Percentiles rank a stretch among this genome's conserved stretches.
These are phyloP conservation scores for Notolepis coatsorum DNA, from an alignment of 2,797 vertebrate genomes.

Conservation along the genomic window DNA sequence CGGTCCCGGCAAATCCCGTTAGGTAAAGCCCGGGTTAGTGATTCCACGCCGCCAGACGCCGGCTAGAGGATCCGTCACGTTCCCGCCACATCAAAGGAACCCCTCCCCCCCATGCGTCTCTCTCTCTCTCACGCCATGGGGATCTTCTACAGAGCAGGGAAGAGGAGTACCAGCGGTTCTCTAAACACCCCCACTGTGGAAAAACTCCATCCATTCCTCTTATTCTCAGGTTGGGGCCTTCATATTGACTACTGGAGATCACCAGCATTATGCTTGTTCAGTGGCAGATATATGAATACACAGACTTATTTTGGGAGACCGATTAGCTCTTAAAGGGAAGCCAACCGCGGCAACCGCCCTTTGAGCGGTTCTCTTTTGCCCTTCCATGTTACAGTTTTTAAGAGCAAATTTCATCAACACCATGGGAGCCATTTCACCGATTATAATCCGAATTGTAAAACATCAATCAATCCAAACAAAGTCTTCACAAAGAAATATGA, in stretches of 20 bases:
- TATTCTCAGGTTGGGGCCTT: no score
- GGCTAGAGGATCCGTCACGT: constrained; percentile 84
- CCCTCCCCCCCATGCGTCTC: constrained; percentile 31
- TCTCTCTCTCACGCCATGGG: constrained; percentile 50
- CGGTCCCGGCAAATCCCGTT: constrained; percentile 82
- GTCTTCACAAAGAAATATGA: neutral
- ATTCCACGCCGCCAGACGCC: constrained; percentile 83
- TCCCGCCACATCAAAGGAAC: constrained; percentile 82
- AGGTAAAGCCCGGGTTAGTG: constrained; percentile 85
- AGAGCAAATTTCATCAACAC: constrained; percentile 11
- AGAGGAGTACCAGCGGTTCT: constrained; percentile 29
- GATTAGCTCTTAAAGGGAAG: constrained; percentile 18
- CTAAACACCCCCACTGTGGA: constrained; percentile 23
- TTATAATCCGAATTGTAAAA: constrained; percentile 13
- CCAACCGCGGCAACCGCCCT: constrained; percentile 7
- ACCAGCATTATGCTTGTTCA: constrained; percentile 40
- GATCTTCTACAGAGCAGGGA: constrained; percentile 67
- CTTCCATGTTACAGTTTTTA: constrained; percentile 34
- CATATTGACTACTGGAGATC: constrained; percentile 43
- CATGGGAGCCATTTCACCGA: neutral
- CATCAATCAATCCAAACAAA: constrained; percentile 3
- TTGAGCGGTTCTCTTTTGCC: constrained; percentile 9
- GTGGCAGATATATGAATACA: constrained; percentile 42
- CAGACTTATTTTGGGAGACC: constrained; percentile 18
- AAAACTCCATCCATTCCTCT: no score